Base-by-base conservation (phyloP, 2,113 vertebrate species). In the Psittacus erithacus region DNA sequence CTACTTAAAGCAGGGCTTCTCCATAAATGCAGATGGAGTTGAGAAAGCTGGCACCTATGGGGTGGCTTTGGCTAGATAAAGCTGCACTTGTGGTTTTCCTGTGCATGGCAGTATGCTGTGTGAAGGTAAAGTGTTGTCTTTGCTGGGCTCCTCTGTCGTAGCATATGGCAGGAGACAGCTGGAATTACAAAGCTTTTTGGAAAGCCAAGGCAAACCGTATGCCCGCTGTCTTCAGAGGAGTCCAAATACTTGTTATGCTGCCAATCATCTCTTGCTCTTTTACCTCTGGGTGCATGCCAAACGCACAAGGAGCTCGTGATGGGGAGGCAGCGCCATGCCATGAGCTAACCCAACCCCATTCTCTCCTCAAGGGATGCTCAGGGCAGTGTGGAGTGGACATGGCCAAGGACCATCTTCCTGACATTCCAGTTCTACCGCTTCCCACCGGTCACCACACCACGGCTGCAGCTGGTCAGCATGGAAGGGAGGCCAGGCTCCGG, bases 341-440 rank as follows among this genome's bases (percentile, higher is more conserved):
- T 0, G 8, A n/a, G 7, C 55, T 87, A 44, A 92, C 25, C 53
- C 3, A n/a, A 53, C 4, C 22, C 17, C 4, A 55, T 6, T 93
- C 27, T 89, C 87, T 92, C 57, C 35, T 75, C 59, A 96, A 99
- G 99, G 96, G 85, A 97, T 31, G 90, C 96, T 23, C 91, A 93
- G 80, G 95, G 96, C 1, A 52, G 91, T 3, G 15, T 49, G 7
- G 93, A 94, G 39, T 59, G 84, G 2, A 96, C 93, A 0, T 99
- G 98, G 98, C 99, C 99, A 0, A 86, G 82, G 63, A 98, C 97
- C 10, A 67, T 99, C 92, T 98, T 99, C 94, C 98, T 99, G 97
- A 99, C 99, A 81, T 99, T 99, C 98, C 99, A 99, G 98, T 99
- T 99, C 91, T 99, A 99, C 94, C 99, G 99, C 28, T 99, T 99